Base-by-base conservation (phyloP, 2,888 invertebrate genomes). In the Ectropis crepuscularia region DNA sequence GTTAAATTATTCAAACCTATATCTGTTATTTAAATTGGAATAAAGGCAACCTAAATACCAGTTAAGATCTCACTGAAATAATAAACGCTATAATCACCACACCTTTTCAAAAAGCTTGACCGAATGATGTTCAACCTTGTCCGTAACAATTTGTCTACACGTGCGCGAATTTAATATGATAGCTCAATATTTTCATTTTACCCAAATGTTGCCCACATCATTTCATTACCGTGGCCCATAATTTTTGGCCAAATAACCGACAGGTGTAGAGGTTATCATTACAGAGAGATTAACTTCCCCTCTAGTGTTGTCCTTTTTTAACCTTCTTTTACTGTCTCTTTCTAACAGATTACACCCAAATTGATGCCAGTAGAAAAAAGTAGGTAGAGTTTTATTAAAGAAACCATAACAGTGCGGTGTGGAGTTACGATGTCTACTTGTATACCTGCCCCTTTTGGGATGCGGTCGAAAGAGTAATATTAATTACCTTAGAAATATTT, bases 221-320 rank as follows among this genome's bases (percentile, higher is more conserved):
- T 78, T 80, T 78, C 78, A 74, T 81, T 77, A 77, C 78, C 73
- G 72, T 71, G 72, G 76, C 74, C 79, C 78, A 82, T 87, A 86
- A 85, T 87, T 86, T 83, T 79, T 70, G 74, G 63, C 69, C 76
- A 78, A 77, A 83, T 79, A 83, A 82, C 79, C 75, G 81, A 78
- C 90, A 90, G 90, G 89, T 90, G 89, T 83, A 80, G 79, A 82
- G 80, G 81, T 83, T 85, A 86, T 86, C 87, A 85, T 89, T 89
- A 89, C 82, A 80, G 70, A 77, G 67, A 83, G 86, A 88, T 89
- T 86, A 85, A 80, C 77, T 85, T 83, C 78, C 85, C 85, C 83
- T 68, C 71, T 67, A 65, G 12, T 61, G 70, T 61, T 63, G n/a
- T 80, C 81, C 74, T 78, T 71, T 74, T 82, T 67, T 53, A 43